A percentile compares a stretch with the other conserved stretches of the same genome.
These are phyloP conservation scores for Spinus pinus DNA, from an alignment of 2,797 vertebrate genomes.

Conservation along the genomic window DNA sequence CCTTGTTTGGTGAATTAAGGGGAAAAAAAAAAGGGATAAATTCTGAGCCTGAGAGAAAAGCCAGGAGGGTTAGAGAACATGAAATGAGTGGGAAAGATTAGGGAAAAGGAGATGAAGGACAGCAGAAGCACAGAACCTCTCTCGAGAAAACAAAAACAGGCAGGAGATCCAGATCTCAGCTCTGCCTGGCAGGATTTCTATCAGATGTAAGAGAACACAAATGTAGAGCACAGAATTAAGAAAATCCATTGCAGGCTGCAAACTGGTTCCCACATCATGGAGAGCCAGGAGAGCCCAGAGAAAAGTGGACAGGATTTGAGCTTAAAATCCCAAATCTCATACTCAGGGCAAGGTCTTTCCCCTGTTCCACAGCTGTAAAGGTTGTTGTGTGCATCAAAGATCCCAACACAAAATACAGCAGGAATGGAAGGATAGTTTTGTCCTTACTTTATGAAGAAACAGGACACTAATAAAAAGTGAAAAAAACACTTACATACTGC, in stretches of 20 bases:
- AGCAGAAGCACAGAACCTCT: background rate
- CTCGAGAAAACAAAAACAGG: background rate
- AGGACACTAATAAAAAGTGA: background rate
- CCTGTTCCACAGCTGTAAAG: background rate
- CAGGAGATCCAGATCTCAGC: background rate
- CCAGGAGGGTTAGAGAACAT: background rate
- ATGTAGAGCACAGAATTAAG: background rate
- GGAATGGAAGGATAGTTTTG: background rate
- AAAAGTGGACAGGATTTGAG: background rate
- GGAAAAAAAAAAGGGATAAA: background rate
- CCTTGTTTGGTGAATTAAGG: background rate
- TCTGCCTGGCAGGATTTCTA: background rate
- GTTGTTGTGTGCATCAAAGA: background rate
- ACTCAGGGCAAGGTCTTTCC: background rate
- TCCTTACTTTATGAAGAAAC: background rate
- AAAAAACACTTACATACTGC: conserved; percentile 85
- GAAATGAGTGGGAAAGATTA: background rate
- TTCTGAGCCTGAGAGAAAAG: background rate
- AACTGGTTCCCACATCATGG: background rate
- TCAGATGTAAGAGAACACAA: background rate
- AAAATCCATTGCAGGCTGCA: background rate
- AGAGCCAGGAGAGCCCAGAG: background rate
- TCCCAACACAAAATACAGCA: background rate
- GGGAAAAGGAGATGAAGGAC: background rate
- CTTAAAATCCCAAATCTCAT: background rate